These are phyloP conservation scores for Gracilinanus agilis DNA, from an alignment of 2,113 vertebrate genomes.

Conservation along the genomic window DNA sequence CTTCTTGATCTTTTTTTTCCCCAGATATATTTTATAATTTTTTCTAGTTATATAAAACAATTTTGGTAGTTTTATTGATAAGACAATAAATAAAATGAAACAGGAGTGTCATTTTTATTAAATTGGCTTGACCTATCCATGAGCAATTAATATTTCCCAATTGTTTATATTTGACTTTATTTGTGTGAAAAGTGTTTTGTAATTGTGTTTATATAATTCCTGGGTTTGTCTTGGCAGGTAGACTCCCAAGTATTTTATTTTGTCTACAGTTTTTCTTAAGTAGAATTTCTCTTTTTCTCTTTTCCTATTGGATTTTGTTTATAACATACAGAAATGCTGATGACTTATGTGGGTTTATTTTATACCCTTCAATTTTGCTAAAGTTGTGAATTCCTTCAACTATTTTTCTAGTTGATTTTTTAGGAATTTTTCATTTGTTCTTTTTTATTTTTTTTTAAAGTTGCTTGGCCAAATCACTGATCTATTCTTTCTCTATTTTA, in stretches of 20 bases:
- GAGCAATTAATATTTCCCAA: background rate
- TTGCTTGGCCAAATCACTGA: no score
- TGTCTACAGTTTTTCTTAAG: background rate
- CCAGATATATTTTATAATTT: background rate
- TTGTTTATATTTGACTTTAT: background rate
- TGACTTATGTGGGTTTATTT: background rate
- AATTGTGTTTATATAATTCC: background rate
- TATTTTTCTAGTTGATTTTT: background rate
- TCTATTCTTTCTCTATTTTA: no score
- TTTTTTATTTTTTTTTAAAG: no score
- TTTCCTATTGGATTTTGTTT: background rate
- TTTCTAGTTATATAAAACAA: background rate
- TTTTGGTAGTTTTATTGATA: background rate
- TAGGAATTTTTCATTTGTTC: background rate
- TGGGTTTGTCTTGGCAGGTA: background rate
- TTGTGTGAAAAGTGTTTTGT: no score
- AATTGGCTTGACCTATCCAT: background rate
- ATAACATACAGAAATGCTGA: background rate
- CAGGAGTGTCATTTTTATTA: background rate
- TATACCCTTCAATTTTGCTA: background rate
- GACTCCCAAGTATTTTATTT: background rate
- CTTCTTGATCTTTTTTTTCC: background rate
- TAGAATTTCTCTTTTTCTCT: background rate
- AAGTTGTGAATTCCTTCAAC: background rate
- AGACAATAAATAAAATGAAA: background rate